Conservation (phyloP, 2,113 vertebrate genomes). For the Siniperca knerii region DNA sequence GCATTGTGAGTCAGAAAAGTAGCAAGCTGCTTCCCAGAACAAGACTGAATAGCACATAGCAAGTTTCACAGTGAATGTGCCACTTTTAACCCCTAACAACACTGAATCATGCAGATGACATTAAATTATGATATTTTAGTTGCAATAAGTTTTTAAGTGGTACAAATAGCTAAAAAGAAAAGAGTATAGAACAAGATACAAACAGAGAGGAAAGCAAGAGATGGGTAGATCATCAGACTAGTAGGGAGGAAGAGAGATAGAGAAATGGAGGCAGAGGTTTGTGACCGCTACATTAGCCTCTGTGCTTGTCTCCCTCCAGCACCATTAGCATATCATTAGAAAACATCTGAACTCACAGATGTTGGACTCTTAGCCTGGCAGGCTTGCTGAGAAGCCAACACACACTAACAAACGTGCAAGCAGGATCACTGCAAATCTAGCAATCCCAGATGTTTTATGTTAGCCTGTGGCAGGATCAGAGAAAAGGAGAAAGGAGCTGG, state of each 20-base stretch:
- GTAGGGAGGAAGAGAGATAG: constrained; percentile 25
- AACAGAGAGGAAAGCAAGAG: neutral
- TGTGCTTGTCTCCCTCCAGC: constrained; percentile 74
- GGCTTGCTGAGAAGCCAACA: constrained; percentile 65
- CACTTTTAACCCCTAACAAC: neutral
- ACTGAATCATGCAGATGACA: neutral
- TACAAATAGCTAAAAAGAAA: neutral
- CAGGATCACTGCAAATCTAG: constrained; percentile 36
- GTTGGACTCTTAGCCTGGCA: constrained; percentile 80
- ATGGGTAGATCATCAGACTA: neutral
- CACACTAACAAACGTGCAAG: constrained; percentile 49
- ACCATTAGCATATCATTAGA: constrained; percentile 85
- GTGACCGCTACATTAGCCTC: constrained; percentile 77
- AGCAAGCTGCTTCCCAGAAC: neutral
- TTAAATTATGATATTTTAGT: neutral
- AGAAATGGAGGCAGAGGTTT: constrained; percentile 69
- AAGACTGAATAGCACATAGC: neutral
- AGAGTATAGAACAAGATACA: neutral
- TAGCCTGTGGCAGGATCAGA: constrained; percentile 69
- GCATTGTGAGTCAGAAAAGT: neutral
- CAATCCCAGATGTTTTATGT: constrained; percentile 79
- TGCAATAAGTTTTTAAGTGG: neutral
- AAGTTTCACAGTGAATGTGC: neutral
- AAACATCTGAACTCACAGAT: constrained; percentile 86
- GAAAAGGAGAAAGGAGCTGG: constrained; percentile 54